Conservation (phyloP, 2,113 vertebrate genomes). For the Cinclus mexicanus region DNA sequence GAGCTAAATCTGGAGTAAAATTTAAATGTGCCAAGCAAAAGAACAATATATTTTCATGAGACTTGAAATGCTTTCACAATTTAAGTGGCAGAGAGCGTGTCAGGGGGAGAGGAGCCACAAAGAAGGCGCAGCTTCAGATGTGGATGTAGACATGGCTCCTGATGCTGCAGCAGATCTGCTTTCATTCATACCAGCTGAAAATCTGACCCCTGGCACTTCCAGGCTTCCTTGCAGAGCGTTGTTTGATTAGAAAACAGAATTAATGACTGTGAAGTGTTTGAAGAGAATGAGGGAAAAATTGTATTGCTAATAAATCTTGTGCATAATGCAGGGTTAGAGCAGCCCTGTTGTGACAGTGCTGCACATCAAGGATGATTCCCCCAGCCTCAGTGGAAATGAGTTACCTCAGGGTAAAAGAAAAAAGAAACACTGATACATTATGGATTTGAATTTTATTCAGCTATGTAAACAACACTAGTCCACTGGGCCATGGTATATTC, state of each 20-base stretch:
- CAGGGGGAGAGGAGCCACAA: accelerated
- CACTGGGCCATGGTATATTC: background rate
- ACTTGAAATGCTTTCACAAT: background rate
- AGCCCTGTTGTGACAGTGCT: background rate
- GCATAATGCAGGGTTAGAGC: background rate
- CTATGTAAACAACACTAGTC: conserved; percentile 6
- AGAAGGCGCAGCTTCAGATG: background rate
- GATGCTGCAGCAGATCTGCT: background rate
- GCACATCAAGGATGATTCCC: background rate
- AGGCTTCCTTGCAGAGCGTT: background rate
- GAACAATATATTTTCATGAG: background rate
- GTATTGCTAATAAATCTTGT: background rate
- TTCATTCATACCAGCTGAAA: background rate
- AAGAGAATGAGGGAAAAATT: background rate
- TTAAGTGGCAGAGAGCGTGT: accelerated
- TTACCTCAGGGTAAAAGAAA: conserved; percentile 13
- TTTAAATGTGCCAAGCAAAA: background rate
- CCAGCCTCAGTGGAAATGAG: background rate
- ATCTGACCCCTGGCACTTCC: background rate
- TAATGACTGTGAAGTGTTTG: background rate
- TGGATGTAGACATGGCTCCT: background rate
- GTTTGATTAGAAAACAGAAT: background rate
- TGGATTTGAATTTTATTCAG: conserved; percentile 16
- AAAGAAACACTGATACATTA: conserved; percentile 3
- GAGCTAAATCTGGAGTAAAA: background rate